A percentile compares a stretch with the other conserved stretches of the same genome.
These are phyloP conservation scores for Laticauda colubrina DNA, from an alignment of 2,113 vertebrate species.

Conservation along the genomic window DNA sequence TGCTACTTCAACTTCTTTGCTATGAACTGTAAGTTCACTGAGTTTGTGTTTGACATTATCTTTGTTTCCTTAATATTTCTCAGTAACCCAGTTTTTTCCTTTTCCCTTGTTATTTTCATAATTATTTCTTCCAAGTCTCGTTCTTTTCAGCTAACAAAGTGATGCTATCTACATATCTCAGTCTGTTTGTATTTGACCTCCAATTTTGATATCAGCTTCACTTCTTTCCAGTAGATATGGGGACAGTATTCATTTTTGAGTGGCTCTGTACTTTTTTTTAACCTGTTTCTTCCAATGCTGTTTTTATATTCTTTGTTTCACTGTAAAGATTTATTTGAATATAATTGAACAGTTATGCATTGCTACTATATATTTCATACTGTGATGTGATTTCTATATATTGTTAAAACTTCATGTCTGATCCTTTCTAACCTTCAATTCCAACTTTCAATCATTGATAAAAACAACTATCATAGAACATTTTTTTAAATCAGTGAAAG, in stretches of 20 bases:
- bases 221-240: background rate
- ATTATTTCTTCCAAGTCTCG: background rate
- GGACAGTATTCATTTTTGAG: background rate
- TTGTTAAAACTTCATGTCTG: background rate
- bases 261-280: background rate
- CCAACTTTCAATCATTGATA: background rate
- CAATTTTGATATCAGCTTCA: background rate
- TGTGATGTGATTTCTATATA: background rate
- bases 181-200: background rate
- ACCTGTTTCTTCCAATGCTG: background rate
- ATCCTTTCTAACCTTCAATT: background rate
- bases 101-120: background rate
- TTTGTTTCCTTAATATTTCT: background rate
- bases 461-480: background rate
- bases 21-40: background rate
- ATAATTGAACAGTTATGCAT: background rate
- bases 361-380: background rate
- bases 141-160: background rate
- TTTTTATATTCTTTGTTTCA: background rate
- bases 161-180: background rate
- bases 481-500: background rate
- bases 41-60: background rate
- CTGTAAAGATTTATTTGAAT: background rate
- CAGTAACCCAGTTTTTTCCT: background rate
- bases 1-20: background rate